Base-by-base conservation (phyloP, 2,113 vertebrate genomes). In the Cygnus atratus region DNA sequence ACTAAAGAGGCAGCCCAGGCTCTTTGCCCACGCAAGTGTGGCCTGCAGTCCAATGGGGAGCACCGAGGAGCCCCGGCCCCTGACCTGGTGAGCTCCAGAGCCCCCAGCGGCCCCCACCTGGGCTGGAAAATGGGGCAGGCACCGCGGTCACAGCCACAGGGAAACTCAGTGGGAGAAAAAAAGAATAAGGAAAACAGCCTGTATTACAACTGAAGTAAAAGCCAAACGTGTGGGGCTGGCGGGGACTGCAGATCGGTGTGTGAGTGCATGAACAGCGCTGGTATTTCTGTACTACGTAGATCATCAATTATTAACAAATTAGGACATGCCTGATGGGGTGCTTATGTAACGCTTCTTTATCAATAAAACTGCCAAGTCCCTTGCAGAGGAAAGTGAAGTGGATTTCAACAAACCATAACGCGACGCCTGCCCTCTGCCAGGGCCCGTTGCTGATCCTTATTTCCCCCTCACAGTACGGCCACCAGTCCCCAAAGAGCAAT, bases 241-340 rank as follows among this genome's bases (percentile, higher is more conserved):
- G 2, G 54, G 79, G 70, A 85, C 6, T 84, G 91, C 67, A 76
- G 67, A 76, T 68, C 62, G 3, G 3, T 5, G 66, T 72, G 84
- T 92, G 83, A 91, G 81, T 4, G 3, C 79, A 54, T 86, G 79
- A 90, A 63, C 79, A 88, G 33, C 70, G 50, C 65, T 3, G 28
- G 65, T 77, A 88, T 59, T 84, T 80, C 95, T 71, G 70, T 84
- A 52, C 81, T 77, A 87, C 46, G 39, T 83, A 92, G 80, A 88
- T 76, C 85, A 93, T 95, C 74, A 90, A 95, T 96, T 94, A 94
- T 96, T 95, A 93, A 96, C 91, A 89, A 95, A 95, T 85, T 48
- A 88, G 88, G 90, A 65, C 57, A 76, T 73, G 90, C 88, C 81
- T 86, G 88, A 94, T 92, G 87, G 84, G 88, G 52, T 73, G 31